Conservation (phyloP, 2,113 vertebrate genomes). For the Onychostoma macrolepis region DNA sequence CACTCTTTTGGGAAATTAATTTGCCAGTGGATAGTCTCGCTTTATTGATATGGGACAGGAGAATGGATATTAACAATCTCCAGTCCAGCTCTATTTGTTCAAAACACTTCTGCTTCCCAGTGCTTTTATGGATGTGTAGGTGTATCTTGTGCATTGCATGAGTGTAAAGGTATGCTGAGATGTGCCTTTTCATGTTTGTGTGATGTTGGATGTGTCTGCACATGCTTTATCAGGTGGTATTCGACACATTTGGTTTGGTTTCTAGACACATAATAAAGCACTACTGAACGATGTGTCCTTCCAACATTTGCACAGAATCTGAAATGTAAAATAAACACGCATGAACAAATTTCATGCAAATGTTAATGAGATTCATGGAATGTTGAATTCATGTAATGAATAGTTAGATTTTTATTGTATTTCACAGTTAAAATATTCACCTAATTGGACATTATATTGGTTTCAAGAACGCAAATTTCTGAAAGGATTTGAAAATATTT, state of each 20-base stretch:
- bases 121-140: not conserved
- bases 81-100: not conserved
- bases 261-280: not conserved
- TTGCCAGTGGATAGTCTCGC: no score
- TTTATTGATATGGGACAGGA: not conserved
- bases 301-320: not conserved
- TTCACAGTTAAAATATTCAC: not conserved
- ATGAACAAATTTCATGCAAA: not conserved
- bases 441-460: not conserved
- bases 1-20: not conserved
- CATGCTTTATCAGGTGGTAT: conserved; percentile 1
- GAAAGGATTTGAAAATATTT: not conserved
- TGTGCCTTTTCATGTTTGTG: not conserved
- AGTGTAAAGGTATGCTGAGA: not conserved
- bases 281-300: not conserved
- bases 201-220: conserved; percentile 4
- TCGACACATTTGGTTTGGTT: not conserved
- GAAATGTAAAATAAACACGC: not conserved
- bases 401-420: not conserved
- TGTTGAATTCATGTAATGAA: not conserved
- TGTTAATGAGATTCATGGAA: not conserved
- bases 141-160: not conserved
- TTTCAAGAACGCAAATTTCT: not conserved
- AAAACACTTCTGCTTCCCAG: not conserved
- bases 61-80: not conserved